Evolutionary conservation across 1,140 invertebrate genomes (phyloP), one percentile per base, ranked within the genome.

Genomic region (Ctenoplectra terminalis): DNA sequence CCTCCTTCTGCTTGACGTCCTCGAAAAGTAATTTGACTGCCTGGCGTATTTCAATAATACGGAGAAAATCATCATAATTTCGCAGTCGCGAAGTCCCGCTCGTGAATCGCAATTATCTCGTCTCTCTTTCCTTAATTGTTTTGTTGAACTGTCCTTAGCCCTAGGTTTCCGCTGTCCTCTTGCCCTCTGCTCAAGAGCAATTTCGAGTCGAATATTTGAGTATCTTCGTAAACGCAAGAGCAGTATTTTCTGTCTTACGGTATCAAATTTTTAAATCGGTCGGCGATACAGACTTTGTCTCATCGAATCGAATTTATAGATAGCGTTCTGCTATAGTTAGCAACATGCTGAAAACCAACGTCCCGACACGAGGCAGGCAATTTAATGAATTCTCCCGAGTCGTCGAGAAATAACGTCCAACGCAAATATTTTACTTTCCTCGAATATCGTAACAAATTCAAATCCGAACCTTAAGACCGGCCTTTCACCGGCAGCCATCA

Each of bases 1-100:
- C 5, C 13, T n/a, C 54, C 4, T 17, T 9, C n/a, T 4, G 20
- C 8, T 9, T 40, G 8, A 31, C 56, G 29, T 46, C 40, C 71
- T 74, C 69, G 67, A 50, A 80, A 73, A 73, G 58, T 63, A 80
- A 80, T 80, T 63, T 69, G 50, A 29, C 50, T 26, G 61, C 26
- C 31, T 48, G 63, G n/a, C 69, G 77, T 73, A 80, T 80, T 80
- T 80, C 69, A 80, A 80, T 73, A 80, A 80, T 80, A 73, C 31
- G 26, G 37, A 63, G 69, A 52, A 52, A 72, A 80, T 73, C 58
- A 73, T 80, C 69, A 46, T 73, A 54, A 73, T 80, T 80, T 73
- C 70, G 48, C 69, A 72, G 69, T 80, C 77, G 58, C 46, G 69
- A 80, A 58, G 46, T 80, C 46, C 56, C 69, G 58, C 63, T 80